Base-by-base conservation (phyloP, 2,797 vertebrate genomes). In the Muraenolepis orangiensis region DNA sequence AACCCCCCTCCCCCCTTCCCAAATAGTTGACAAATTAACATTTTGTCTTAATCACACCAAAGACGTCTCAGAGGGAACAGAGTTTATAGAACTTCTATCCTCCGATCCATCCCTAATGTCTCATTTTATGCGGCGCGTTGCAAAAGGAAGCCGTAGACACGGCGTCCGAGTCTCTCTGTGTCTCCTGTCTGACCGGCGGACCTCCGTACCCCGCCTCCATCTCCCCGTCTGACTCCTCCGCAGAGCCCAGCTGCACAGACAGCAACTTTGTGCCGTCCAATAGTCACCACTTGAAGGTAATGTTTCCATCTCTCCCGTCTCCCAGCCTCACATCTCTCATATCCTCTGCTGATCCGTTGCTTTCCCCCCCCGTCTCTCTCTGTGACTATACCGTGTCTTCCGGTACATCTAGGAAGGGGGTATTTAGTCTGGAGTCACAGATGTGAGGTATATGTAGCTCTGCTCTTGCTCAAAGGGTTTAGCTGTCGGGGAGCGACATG, bases 241-340 rank as follows among this genome's bases (percentile, higher is more conserved):
- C 78, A 4, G 8, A 78, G 66, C 38, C 79, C 74, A 84, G 81
- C 78, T 83, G 72, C 69, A 81, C 76, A 72, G 86, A 87, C 11
- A 91, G 91, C 84, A 23, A 64, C 57, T 64, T 64, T 64, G 23
- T 64, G n/a, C 12, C 57, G n/a, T 64, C 57, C 57, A 64, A 3
- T 23, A 90, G 86, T 78, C 87, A 87, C 76, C 86, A 88, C 75
- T 80, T 91, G 7, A 93, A 91, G 89, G 93, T 29, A 32, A 16
- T 2, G 46, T 3, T 3, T 57, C 3, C 2, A 57, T 34, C 3
- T 8, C 32, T 34, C 32, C 3, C 32, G 8, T 34, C 23, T 64
- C 57, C 26, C 7, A 64, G 32, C 32, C 32, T 34, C 32, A 34
- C 32, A 34, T 34, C 23, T 64, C 57, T 64, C 7, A 64, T 64